Evolutionary conservation across 2,888 invertebrate species (phyloP), one percentile per base, ranked within the genome.

Genomic region (Anthrax anthrax): DNA sequence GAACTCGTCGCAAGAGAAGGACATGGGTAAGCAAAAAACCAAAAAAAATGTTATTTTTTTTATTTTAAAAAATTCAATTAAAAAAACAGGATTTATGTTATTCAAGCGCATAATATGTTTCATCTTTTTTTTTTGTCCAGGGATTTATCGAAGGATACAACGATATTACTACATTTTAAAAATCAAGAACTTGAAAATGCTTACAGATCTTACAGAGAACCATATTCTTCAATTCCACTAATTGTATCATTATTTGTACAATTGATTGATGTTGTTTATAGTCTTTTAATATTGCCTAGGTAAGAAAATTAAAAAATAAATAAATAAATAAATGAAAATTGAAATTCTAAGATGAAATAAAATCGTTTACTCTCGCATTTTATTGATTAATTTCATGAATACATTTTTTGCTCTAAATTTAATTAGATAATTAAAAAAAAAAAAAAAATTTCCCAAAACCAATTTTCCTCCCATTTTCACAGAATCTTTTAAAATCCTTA

Each of bases 1-100:
- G 91, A 91, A 64, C 74, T 91, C 47, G 82, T 88, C 54, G 84
- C 81, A 62, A 75, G 88, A 60, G 87, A 90, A 67, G 84, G 84
- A 43, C 80, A 84, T 67, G 83, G 79, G 86, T 85, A 32, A 12
- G 12, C 8, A 29, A 12, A 32, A 12, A 8, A 23, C 23, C 4
- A 4, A 23, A 23, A 23, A 23, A 4, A 23, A 32, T 12, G 9
- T 32, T 12, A 12, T 12, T 12, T 12, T 32, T 32, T 3, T 12
- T 32, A 32, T 32, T 32, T 32, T 5, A 12, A 32, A 29, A 32
- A 32, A 12, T 4, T 12, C 1, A 27, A 1, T 2, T 8, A 2
- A 27, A 27, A 27, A 27, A 27, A 2, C 5, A 27, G 9, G 9
- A 5, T 27, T 8, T 8, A 9, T 27, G 23, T 8, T 8, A 27